Evolutionary conservation across 2,888 invertebrate genomes (phyloP).

Genomic region (Meiosimyza decipiens): DNA sequence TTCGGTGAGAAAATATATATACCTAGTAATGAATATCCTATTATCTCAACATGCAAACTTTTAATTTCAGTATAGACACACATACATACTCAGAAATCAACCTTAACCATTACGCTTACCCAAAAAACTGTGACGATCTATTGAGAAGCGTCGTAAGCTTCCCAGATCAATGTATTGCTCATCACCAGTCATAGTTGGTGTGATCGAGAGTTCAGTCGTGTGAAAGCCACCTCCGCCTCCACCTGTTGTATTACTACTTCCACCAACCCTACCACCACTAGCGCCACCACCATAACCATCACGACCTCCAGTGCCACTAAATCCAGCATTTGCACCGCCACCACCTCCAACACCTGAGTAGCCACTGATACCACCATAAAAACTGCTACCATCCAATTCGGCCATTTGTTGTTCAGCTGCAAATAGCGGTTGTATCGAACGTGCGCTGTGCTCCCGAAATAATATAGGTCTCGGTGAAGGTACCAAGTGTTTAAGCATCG

Average conservation of each 20-base stretch:
- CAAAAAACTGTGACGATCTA: conserved; percentile 66
- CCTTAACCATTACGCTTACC: conserved; percentile 55
- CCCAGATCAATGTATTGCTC: conserved; percentile 65
- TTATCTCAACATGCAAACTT: background rate
- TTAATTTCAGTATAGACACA: conserved; percentile 7
- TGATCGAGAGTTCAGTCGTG: conserved; percentile 64
- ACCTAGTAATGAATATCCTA: background rate
- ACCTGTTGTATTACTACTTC: conserved; percentile 45
- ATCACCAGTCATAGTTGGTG: conserved; percentile 62
- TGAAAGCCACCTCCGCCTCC: conserved; percentile 54
- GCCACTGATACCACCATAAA: conserved; percentile 46
- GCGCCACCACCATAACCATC: conserved; percentile 38
- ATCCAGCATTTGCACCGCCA: background rate
- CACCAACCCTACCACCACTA: conserved; percentile 43
- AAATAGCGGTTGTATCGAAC: conserved; percentile 63
- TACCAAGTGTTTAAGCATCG: conserved; percentile 59
- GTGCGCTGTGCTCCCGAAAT: conserved; percentile 62
- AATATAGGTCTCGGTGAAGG: conserved; percentile 61
- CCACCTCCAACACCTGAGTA: conserved; percentile 43
- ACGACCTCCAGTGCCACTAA: conserved; percentile 12
- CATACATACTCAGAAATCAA: conserved; percentile 7
- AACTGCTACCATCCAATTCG: conserved; percentile 59
- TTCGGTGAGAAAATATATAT: too few species aligned
- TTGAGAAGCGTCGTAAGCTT: conserved; percentile 64
- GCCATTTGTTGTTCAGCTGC: conserved; percentile 62